These are phyloP conservation scores for Pao palembangensis DNA, from an alignment of 2,113 vertebrate species.

Conservation along the genomic window DNA sequence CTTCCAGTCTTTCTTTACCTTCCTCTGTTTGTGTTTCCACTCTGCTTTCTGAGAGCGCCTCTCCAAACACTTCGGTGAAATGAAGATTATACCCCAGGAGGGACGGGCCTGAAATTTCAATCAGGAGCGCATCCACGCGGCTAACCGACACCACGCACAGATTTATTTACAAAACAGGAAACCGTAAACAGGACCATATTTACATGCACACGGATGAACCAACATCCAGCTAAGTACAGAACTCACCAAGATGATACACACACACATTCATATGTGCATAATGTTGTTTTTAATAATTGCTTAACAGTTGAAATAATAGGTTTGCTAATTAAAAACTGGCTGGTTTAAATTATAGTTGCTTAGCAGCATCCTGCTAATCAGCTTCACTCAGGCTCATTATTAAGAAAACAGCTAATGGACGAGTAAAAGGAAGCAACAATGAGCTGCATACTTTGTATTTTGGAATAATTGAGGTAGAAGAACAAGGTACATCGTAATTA, in stretches of 20 bases:
- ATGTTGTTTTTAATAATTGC: neutral
- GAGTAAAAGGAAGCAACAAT: too few species aligned
- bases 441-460: too few species aligned
- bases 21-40: slow-evolving; percentile 29
- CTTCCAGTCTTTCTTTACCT: slow-evolving; percentile 2
- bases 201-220: slow-evolving; percentile 3
- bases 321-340: neutral
- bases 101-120: slow-evolving; percentile 44
- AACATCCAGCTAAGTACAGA: slow-evolving; percentile 15
- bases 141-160: slow-evolving; percentile 20
- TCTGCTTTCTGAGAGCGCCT: slow-evolving; percentile 33
- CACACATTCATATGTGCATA: slow-evolving; percentile 10
- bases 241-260: neutral
- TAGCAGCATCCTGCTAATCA: too few species aligned
- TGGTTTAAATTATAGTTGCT: too few species aligned
- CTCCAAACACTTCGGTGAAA: slow-evolving; percentile 45
- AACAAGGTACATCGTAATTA: too few species aligned
- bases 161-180: slow-evolving; percentile 8
- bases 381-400: too few species aligned
- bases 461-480: too few species aligned
- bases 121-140: slow-evolving; percentile 33
- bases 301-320: neutral
- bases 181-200: neutral
- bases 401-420: too few species aligned
- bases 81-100: slow-evolving; percentile 44